Evolutionary conservation across 2,888 invertebrate species (phyloP).

Genomic region (Ophraella communa): DNA sequence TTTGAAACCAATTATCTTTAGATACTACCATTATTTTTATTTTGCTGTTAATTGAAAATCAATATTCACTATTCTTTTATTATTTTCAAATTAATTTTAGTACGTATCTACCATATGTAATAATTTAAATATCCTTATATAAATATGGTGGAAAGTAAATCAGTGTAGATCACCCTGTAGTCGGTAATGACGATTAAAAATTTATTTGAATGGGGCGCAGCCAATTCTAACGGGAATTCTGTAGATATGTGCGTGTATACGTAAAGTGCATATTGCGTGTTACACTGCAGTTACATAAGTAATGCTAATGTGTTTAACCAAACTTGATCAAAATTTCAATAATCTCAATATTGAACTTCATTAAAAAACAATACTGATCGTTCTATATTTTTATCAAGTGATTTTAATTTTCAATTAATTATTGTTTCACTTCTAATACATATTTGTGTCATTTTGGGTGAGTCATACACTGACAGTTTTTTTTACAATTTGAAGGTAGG

Average conservation of each 20-base stretch:
- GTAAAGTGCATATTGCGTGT: constrained; percentile 28
- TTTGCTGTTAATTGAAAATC: no score
- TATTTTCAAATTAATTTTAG: no score
- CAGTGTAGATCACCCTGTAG: constrained; percentile 1
- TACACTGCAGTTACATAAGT: neutral
- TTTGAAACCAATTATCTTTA: no score
- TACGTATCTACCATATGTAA: no score
- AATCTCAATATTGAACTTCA: neutral
- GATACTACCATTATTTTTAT: no score
- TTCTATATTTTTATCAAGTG: neutral
- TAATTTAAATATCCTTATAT: no score
- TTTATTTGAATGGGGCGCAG: constrained; percentile 39
- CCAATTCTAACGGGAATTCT: constrained; percentile 20
- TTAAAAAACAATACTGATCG: neutral
- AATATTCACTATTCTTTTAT: no score
- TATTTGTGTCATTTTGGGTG: no score
- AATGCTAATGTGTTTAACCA: neutral
- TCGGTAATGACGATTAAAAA: constrained; percentile 35
- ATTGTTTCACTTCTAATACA: neutral
- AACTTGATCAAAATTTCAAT: neutral
- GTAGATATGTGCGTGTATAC: constrained; percentile 16
- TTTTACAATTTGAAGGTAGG: no score
- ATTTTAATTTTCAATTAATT: neutral
- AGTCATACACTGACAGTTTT: no score
- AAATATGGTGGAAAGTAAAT: neutral